phyloP scores from a whole-genome alignment of 2,113 vertebrate species.

The Herpetotheres cachinnans region DNA sequence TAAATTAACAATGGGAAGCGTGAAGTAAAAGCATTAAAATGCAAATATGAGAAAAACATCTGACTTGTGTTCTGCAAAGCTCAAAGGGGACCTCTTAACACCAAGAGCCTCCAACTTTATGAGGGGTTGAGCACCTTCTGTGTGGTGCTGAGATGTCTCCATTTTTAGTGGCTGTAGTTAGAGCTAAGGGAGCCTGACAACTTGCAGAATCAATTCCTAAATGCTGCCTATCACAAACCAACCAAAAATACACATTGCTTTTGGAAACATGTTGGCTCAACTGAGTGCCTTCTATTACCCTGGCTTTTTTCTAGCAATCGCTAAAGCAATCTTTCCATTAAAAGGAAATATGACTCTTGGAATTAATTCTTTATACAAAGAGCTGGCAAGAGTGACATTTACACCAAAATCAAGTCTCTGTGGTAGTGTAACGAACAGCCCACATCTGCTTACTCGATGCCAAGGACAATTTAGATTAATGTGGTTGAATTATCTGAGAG shows the following conservation, averaged over 20 bases:
- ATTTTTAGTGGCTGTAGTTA: background rate
- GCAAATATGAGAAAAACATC: conserved; percentile 32
- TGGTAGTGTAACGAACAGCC: conserved; percentile 60
- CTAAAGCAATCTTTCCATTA: conserved; percentile 75
- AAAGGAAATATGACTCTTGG: conserved; percentile 75
- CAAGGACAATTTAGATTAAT: conserved; percentile 69
- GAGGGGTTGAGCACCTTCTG: background rate
- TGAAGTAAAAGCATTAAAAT: conserved; percentile 3
- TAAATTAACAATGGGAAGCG: conserved; percentile 19
- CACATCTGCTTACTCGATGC: conserved; percentile 71
- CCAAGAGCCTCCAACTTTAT: background rate
- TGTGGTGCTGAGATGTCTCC: background rate
- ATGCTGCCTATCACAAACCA: conserved; percentile 74
- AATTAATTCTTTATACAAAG: conserved; percentile 78
- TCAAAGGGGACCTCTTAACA: conserved; percentile 23
- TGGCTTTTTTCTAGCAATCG: conserved; percentile 57
- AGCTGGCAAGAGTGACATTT: conserved; percentile 74
- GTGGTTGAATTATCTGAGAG: conserved; percentile 66
- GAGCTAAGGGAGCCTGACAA: background rate
- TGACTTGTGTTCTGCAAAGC: conserved; percentile 47
- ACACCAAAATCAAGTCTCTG: conserved; percentile 70
- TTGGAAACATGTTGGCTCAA: conserved; percentile 71
- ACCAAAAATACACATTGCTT: conserved; percentile 70
- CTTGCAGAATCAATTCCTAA: conserved; percentile 42
- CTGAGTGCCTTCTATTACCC: conserved; percentile 68